Evolutionary conservation across 2,888 invertebrate species (phyloP).

Genomic region (Hirudinaria manillensis): DNA sequence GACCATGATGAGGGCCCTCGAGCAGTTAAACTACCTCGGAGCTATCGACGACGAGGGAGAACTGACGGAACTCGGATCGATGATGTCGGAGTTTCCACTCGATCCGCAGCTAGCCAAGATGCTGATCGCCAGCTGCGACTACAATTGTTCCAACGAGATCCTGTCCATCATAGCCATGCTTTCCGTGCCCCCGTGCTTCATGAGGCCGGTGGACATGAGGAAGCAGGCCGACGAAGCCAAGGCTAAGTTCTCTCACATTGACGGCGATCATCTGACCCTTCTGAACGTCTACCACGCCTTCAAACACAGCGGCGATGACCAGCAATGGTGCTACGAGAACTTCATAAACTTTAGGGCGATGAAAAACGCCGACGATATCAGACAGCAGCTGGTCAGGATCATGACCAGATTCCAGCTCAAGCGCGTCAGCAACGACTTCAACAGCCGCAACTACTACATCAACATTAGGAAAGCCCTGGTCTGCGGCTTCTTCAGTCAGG

Average conservation of each 20-base stretch:
- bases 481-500: slow-evolving; percentile 93
- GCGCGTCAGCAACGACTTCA: not conserved
- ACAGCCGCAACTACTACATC: slow-evolving; percentile 81
- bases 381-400: slow-evolving; percentile 91
- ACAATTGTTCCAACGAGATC: slow-evolving; percentile 95
- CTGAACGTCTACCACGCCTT: slow-evolving; percentile 98
- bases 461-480: slow-evolving; percentile 95
- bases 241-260: slow-evolving; percentile 96
- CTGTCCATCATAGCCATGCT: slow-evolving; percentile 97
- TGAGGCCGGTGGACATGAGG: slow-evolving; percentile 61
- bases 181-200: slow-evolving; percentile 97
- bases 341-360: slow-evolving; percentile 94
- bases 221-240: slow-evolving; percentile 96
- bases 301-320: slow-evolving; percentile 97
- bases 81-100: slow-evolving; percentile 97
- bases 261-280: slow-evolving; percentile 93
- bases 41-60: slow-evolving; percentile 77
- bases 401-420: slow-evolving; percentile 81
- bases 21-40: slow-evolving; percentile 89
- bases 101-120: slow-evolving; percentile 97
- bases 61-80: slow-evolving; percentile 62
- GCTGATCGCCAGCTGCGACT: slow-evolving; percentile 95
- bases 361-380: slow-evolving; percentile 92
- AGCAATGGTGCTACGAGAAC: slow-evolving; percentile 99
- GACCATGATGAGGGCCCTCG: slow-evolving; percentile 92